Conservation (phyloP, 2,113 vertebrate genomes). For the Dasyornis broadbenti region DNA sequence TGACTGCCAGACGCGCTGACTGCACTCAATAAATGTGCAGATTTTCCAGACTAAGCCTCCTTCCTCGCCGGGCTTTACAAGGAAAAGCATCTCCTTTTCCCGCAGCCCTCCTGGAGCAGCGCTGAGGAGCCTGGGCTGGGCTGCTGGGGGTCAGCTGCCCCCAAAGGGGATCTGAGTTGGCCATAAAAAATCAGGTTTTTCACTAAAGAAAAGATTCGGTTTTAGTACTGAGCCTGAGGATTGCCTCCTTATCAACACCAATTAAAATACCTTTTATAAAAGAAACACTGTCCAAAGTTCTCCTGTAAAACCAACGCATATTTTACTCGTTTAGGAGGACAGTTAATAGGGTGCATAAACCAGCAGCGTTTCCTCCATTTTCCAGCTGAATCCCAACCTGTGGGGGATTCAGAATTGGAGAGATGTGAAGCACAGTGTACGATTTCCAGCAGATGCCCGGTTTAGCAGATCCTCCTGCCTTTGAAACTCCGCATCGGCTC, state of each 20-base stretch:
- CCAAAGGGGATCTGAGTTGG: not conserved
- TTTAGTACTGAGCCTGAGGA: not conserved
- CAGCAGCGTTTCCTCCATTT: not conserved
- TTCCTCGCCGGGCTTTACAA: not conserved
- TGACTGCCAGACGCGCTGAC: not conserved
- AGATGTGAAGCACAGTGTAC: not conserved
- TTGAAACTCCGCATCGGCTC: slow-evolving; percentile 7
- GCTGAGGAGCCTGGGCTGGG: fast-evolving
- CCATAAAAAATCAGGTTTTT: not conserved
- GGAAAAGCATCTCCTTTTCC: not conserved
- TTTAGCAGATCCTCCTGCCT: slow-evolving; percentile 19
- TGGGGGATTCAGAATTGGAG: too few relatives aligned
- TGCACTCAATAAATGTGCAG: not conserved
- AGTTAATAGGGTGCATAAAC: not conserved
- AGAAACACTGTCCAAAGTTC: fast-evolving
- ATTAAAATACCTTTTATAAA: not conserved
- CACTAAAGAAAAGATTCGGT: not conserved
- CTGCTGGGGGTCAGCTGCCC: not conserved
- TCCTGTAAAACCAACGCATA: not conserved
- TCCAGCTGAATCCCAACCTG: slow-evolving; percentile 7
- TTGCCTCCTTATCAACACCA: not conserved
- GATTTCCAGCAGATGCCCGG: not conserved
- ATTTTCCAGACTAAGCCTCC: not conserved
- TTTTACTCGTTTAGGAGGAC: not conserved
- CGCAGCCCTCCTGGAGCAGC: not conserved